phyloP scores from a whole-genome alignment of 2,888 invertebrate species.

The Ectobius pallidus region DNA sequence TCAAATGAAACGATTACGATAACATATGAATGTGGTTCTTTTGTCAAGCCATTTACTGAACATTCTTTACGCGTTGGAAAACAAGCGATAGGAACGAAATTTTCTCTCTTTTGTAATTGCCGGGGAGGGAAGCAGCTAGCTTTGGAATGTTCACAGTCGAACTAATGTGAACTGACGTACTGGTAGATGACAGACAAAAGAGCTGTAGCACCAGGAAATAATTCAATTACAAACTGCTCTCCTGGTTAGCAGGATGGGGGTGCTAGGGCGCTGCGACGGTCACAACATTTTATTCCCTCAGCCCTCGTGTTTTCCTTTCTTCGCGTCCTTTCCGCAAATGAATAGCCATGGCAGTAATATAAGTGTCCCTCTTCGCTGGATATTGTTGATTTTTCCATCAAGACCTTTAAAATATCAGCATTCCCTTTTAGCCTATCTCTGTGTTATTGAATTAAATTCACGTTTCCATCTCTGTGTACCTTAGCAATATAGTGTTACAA shows the following conservation, averaged over 20 bases:
- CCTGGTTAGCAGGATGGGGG: neutral
- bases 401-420: too few species aligned
- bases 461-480: too few species aligned
- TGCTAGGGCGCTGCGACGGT: neutral
- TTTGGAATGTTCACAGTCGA: neutral
- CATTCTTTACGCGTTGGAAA: neutral
- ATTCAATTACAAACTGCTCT: constrained; percentile 18
- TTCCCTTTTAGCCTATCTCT: too few species aligned
- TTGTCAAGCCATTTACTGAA: neutral
- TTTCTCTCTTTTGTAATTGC: neutral
- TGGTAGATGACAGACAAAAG: constrained; percentile 28
- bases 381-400: too few species aligned
- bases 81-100: neutral
- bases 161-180: constrained; percentile 13
- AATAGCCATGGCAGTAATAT: neutral
- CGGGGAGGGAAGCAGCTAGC: neutral
- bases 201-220: constrained; percentile 27
- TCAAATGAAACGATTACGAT: neutral
- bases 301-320: neutral
- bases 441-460: too few species aligned
- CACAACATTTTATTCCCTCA: neutral
- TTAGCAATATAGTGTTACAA: too few species aligned
- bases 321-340: neutral
- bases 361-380: too few species aligned
- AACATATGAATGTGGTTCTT: neutral